Base-by-base conservation (phyloP, 2,113 vertebrate species). In the Dascyllus trimaculatus region DNA sequence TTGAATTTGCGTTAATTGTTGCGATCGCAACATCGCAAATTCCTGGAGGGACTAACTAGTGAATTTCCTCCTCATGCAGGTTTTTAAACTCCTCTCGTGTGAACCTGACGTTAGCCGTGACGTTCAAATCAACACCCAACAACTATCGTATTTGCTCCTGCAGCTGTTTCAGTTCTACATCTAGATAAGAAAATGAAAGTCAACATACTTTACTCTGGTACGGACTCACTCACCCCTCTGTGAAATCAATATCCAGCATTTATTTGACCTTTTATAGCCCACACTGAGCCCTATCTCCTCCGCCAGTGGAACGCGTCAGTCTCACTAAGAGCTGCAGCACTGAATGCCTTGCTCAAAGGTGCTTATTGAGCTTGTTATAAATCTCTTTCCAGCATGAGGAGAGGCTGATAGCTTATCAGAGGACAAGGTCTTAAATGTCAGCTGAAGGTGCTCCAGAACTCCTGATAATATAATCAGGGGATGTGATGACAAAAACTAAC, bases 351-450 rank as follows among this genome's bases (percentile, higher is more conserved):
- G 85, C 80, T 75, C 69, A 64, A 64, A 4, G 51, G 77, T n/a
- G 2, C 59, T 29, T 18, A 17, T 45, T 22, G 45, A 32, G 17
- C 25, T 19, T 1, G 3, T 40, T 65, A 32, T 35, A 62, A 46
- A 32, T 76, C 73, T 69, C 75, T 73, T 73, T 78, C 24, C 35
- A 21, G 52, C 4, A 21, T 69, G 25, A 65, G 59, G 35, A 52
- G 43, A 65, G 18, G 75, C 72, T 22, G 79, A 83, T 77, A 82
- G 0, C 74, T 62, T 87, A 89, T 89, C 85, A 61, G 32, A 67
- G 48, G 53, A 43, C 76, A 70, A 88, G 77, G 77, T 74, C 60
- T 53, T 51, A 22, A 22, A 26, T 62, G 45, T 72, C 54, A 45
- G 26, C 38, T 48, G 35, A 68, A 74, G 82, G 76, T 60, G 59